A percentile compares a stretch with the other conserved stretches of the same genome.
phyloP scores from a whole-genome alignment of 1,140 invertebrate genomes.

The Akabosia matsudoensis region DNA sequence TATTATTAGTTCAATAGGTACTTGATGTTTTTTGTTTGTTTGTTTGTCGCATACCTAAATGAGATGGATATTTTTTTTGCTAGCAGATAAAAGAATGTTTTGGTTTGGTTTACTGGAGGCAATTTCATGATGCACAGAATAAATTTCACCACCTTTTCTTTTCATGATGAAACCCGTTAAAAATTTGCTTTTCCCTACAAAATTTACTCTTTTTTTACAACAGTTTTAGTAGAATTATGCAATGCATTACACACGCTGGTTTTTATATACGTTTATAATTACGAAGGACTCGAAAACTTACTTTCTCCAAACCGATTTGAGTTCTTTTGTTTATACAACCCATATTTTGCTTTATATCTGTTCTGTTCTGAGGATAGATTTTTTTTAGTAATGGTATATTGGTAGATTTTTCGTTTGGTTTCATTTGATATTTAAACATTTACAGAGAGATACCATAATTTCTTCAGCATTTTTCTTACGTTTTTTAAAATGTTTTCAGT shows the following conservation, averaged over 20 bases:
- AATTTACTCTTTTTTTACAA: no score
- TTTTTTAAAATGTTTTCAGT: not conserved
- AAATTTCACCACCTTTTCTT: no score
- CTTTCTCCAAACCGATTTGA: not conserved
- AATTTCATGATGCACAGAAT: not conserved
- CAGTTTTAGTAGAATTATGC: no score
- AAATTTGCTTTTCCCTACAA: no score
- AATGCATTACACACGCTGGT: no score
- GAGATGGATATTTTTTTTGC: no score
- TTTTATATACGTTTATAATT: not conserved
- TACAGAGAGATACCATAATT: constrained; percentile 20
- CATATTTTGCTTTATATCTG: no score
- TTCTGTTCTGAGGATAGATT: no score
- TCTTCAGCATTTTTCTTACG: constrained; percentile 21
- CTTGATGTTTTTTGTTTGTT: not conserved
- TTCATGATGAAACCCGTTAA: no score
- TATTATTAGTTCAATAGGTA: not conserved
- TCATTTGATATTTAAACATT: no score
- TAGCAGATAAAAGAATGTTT: no score
- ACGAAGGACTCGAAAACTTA: constrained; percentile 1
- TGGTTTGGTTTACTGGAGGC: not conserved
- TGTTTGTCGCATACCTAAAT: not conserved
- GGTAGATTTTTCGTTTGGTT: not conserved
- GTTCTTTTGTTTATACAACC: constrained; percentile 3
- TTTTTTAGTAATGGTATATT: not conserved